These are phyloP conservation scores for Frankliniella intonsa DNA, from an alignment of 2,888 invertebrate species.

Conservation along the genomic window DNA sequence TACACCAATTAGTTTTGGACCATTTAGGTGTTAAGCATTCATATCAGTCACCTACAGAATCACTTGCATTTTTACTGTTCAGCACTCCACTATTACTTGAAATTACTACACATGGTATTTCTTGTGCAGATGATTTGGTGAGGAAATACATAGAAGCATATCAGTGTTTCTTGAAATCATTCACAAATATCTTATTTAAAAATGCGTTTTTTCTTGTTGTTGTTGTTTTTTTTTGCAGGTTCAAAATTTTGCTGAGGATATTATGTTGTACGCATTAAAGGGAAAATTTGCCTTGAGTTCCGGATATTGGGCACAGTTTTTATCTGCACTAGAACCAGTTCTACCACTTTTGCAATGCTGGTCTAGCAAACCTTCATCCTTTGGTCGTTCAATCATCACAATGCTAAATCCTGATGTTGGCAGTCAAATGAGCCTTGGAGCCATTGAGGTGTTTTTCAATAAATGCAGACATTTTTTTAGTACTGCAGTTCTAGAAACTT, in stretches of 20 bases:
- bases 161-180: conserved; percentile 25
- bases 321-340: conserved; percentile 56
- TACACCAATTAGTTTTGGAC: conserved; percentile 42
- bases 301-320: conserved; percentile 56
- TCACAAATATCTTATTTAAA: conserved; percentile 28
- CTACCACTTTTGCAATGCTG: conserved; percentile 59
- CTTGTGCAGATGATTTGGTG: conserved; percentile 48
- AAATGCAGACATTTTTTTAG: too few species aligned
- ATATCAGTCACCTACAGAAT: conserved; percentile 45
- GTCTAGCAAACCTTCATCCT: conserved; percentile 50
- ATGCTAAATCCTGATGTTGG: conserved; percentile 62
- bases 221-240: conserved; percentile 51
- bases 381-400: conserved; percentile 59
- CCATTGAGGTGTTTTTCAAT: not conserved
- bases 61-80: conserved; percentile 52
- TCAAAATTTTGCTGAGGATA: conserved; percentile 55
- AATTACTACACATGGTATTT: conserved; percentile 60
- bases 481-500: too few species aligned
- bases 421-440: conserved; percentile 40
- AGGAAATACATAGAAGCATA: not conserved
- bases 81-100: conserved; percentile 58
- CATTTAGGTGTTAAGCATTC: conserved; percentile 38
- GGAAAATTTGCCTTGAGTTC: conserved; percentile 59
- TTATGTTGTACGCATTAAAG: conserved; percentile 59
- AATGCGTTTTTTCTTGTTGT: conserved; percentile 15